Percentiles rank a stretch among this genome's conserved stretches.
Conservation (phyloP, 1,140 invertebrate genomes). For the Zaprionus lachaisei region DNA sequence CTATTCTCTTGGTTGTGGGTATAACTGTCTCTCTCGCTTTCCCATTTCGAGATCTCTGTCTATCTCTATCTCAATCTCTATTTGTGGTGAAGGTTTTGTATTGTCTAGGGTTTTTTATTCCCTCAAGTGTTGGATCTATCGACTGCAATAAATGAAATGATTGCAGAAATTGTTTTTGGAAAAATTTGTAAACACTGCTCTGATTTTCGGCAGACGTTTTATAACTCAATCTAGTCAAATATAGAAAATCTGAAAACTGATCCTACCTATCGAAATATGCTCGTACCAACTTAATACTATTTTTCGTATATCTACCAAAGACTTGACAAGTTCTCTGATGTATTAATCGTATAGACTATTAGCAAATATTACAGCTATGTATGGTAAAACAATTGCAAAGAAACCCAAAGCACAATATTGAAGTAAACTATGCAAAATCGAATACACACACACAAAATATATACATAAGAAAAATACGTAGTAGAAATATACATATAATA, state of each 20-base stretch:
- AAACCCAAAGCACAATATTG: constrained; percentile 20
- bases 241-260: constrained; percentile 41
- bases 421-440: constrained; percentile 18
- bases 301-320: constrained; percentile 61
- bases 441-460: constrained; percentile 15
- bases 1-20: constrained; percentile 30
- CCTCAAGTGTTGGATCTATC: constrained; percentile 27
- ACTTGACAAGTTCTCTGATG: constrained; percentile 70
- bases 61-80: not conserved
- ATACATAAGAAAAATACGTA: constrained; percentile 23
- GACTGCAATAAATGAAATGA: not conserved
- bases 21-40: not conserved
- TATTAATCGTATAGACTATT: constrained; percentile 77
- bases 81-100: constrained; percentile 8
- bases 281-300: constrained; percentile 24
- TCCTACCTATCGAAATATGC: constrained; percentile 60
- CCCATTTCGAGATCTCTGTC: not conserved
- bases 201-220: constrained; percentile 23
- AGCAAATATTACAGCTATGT: constrained; percentile 61
- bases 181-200: constrained; percentile 26
- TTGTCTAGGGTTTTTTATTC: not conserved
- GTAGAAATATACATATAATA: constrained; percentile 50
- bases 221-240: constrained; percentile 23
- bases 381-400: constrained; percentile 21
- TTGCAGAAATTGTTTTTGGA: constrained; percentile 19